A percentile compares a stretch with the other conserved stretches of the same genome.
Evolutionary conservation across 2,888 invertebrate genomes (phyloP).

Genomic region (Synanthedon andrenaeformis): DNA sequence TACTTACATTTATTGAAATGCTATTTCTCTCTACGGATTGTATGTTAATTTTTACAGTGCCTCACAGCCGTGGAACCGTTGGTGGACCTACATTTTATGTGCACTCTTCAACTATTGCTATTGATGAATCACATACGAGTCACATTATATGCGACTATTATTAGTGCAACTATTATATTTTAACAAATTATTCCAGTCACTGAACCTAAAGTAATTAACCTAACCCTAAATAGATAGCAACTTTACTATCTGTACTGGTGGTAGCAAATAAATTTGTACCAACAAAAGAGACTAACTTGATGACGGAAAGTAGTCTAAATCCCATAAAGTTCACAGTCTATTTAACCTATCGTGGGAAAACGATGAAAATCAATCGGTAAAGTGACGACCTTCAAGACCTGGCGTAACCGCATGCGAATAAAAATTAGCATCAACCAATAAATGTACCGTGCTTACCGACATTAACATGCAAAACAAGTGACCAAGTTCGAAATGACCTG

Average conservation of each 20-base stretch:
- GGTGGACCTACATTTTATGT: constrained; percentile 14
- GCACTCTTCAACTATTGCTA: constrained; percentile 1
- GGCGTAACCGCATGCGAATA: background rate
- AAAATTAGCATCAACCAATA: background rate
- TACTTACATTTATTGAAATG: constrained; percentile 24
- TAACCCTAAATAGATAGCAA: too few species aligned
- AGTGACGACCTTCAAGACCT: background rate
- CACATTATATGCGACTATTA: too few species aligned
- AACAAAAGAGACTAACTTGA: too few species aligned
- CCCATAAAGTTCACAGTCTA: too few species aligned
- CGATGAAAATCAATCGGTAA: background rate
- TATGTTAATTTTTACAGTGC: constrained; percentile 28
- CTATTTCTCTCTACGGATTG: constrained; percentile 23
- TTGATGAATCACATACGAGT: background rate
- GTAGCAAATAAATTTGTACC: too few species aligned
- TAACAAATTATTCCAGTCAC: too few species aligned
- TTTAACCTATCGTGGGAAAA: background rate
- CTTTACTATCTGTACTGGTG: too few species aligned
- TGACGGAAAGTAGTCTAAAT: too few species aligned
- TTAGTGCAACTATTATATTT: too few species aligned
- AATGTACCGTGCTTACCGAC: background rate
- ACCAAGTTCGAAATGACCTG: constrained; percentile 3
- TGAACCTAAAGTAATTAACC: too few species aligned
- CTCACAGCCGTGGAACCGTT: constrained; percentile 2
- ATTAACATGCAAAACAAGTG: constrained; percentile 7